Percentiles rank a stretch among this genome's conserved stretches.
Evolutionary conservation across 1,140 invertebrate species (phyloP).

Genomic region (Anastatus disparis): DNA sequence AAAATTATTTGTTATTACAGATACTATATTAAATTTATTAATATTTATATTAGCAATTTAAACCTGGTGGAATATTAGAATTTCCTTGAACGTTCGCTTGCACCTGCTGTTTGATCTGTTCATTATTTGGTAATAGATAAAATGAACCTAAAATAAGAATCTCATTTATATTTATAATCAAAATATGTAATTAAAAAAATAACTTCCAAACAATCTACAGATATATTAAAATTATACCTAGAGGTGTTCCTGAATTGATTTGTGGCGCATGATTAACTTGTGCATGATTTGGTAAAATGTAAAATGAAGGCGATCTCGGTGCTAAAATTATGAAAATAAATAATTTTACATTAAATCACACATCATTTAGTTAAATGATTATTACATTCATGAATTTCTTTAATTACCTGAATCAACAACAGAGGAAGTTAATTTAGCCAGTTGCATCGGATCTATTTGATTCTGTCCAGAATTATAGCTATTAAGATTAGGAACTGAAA

Average conservation of each 20-base stretch:
- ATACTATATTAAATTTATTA: not conserved
- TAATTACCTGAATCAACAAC: slow-evolving; percentile 11
- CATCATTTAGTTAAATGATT: too few relatives aligned
- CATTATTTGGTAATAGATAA: slow-evolving; percentile 6
- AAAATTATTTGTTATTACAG: not conserved
- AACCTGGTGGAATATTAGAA: too few relatives aligned
- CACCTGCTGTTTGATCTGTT: not conserved
- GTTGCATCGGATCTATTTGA: not conserved
- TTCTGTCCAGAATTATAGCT: not conserved
- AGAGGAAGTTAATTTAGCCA: not conserved
- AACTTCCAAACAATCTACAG: too few relatives aligned
- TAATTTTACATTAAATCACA: too few relatives aligned
- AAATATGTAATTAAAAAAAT: too few relatives aligned
- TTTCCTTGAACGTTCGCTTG: too few relatives aligned
- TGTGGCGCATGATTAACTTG: not conserved
- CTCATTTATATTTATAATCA: too few relatives aligned
- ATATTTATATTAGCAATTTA: too few relatives aligned
- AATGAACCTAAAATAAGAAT: slow-evolving; percentile 13
- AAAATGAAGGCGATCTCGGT: not conserved
- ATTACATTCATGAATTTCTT: too few relatives aligned
- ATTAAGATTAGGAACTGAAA: slow-evolving; percentile 1
- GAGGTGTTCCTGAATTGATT: not conserved
- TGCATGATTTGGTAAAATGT: not conserved
- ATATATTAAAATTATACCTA: slow-evolving; percentile 9
- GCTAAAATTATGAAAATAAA: slow-evolving; percentile 5